Evolutionary conservation across 1,140 invertebrate genomes (phyloP), one percentile per base, ranked within the genome.

Genomic region (Uloborus diversus): DNA sequence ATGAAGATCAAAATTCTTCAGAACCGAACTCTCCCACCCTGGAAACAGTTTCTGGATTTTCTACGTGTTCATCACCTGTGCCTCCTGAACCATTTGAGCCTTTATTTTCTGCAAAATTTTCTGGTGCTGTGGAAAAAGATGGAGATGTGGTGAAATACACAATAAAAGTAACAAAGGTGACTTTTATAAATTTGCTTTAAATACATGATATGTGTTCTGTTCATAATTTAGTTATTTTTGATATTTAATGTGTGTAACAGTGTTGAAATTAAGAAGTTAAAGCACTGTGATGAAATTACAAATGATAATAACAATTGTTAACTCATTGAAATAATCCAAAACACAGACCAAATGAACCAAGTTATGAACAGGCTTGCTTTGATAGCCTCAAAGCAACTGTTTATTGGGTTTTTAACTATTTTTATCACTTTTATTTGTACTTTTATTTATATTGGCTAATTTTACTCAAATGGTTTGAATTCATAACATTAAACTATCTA

Each of bases 121-220:
- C 85, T 57, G 84, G 86, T 56, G 84, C 85, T 66, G 84, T 87
- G 1, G 87, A 80, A 2, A 85, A 88, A 82, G 85, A 87, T 85
- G 87, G 86, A 30, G 85, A 86, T 49, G 81, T 83, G 68, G 82
- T 88, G 20, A 85, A 86, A 75, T 88, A 87, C 78, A 88, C 85
- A 3, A 82, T 87, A 25, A 85, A 85, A 79, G 71, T 82, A 35
- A 81, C 73, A 51, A 82, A 69, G 59, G 82, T 81, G 37, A 42
- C 17, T 42, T 23, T 17, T 56, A 17, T 17, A 56, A 56, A 17
- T 20, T 56, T 20, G 17, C 7, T 42, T 42, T 42, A 42, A 7
- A 42, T 42, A 42, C 37, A 9, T 42, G 7, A 42, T 17, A 42
- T 17, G 17, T 9, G 37, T 42, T n/a, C n/a, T n/a, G n/a, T n/a